phyloP scores from a whole-genome alignment of 2,888 invertebrate genomes.

The Acronicta alni region DNA sequence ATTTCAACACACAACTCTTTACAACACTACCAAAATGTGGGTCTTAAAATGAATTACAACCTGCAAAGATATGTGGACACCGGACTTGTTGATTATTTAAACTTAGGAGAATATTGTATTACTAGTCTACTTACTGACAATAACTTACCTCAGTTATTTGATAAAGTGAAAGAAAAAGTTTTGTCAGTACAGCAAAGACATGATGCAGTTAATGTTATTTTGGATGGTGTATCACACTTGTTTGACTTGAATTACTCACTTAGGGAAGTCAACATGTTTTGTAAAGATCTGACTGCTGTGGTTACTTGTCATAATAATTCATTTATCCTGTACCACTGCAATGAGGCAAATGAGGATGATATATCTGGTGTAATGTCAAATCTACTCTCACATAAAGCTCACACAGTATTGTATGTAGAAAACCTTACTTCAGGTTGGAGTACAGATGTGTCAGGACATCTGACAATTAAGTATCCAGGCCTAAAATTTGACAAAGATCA shows the following conservation, averaged over 20 bases:
- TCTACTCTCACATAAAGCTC: conserved; percentile 90
- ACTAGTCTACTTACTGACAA: conserved; percentile 61
- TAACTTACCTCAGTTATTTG: conserved; percentile 78
- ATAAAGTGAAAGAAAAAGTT: conserved; percentile 78
- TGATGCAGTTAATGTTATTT: conserved; percentile 88
- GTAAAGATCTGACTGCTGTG: conserved; percentile 80
- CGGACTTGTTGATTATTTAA: conserved; percentile 72
- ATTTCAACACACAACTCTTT: conserved; percentile 92
- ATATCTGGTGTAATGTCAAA: conserved; percentile 89
- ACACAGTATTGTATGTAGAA: conserved; percentile 90
- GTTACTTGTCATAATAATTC: conserved; percentile 70
- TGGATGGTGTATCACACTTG: conserved; percentile 93
- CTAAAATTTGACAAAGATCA: conserved; percentile 75
- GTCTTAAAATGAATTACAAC: conserved; percentile 93
- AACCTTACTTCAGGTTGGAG: conserved; percentile 93
- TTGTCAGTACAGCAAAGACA: conserved; percentile 71
- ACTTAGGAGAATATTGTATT: conserved; percentile 71
- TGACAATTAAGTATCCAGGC: conserved; percentile 87
- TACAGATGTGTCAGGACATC: conserved; percentile 92
- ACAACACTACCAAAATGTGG: conserved; percentile 93
- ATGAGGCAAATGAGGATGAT: conserved; percentile 89
- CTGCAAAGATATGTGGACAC: conserved; percentile 84
- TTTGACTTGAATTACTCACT: conserved; percentile 90
- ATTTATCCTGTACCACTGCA: conserved; percentile 88
- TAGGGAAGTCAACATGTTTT: conserved; percentile 85